Conservation (phyloP, 2,888 invertebrate species). For the Nymphalis urticae region DNA sequence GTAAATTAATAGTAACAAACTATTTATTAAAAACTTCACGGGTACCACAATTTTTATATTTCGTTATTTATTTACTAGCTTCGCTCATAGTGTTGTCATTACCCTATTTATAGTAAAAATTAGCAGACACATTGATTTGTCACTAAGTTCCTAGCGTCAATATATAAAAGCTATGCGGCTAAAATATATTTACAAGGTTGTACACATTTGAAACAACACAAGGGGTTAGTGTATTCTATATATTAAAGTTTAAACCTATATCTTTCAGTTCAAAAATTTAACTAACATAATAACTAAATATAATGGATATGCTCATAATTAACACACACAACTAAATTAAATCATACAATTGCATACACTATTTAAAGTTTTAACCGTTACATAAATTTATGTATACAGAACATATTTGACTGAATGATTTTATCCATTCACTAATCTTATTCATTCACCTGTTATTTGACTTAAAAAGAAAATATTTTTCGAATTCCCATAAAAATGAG, state of each 20-base stretch:
- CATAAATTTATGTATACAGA: background rate
- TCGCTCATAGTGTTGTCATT: conserved; percentile 22
- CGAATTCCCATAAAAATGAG: conserved; percentile 48
- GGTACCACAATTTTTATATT: conserved; percentile 4
- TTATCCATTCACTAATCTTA: background rate
- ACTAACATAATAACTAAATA: conserved; percentile 43
- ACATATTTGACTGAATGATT: background rate
- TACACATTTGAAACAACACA: conserved; percentile 46
- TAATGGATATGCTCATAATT: conserved; percentile 35
- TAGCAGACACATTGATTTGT: conserved; percentile 51
- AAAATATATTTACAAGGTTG: conserved; percentile 70
- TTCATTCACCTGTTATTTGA: background rate
- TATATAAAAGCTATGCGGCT: conserved; percentile 64
- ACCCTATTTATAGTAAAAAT: conserved; percentile 37
- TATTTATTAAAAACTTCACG: conserved; percentile 3
- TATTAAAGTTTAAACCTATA: conserved; percentile 49
- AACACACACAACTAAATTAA: conserved; percentile 27
- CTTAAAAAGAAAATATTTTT: background rate
- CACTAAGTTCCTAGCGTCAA: conserved; percentile 50
- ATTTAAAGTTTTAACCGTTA: background rate
- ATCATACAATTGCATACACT: conserved; percentile 3
- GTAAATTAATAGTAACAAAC: background rate
- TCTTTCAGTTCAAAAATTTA: conserved; percentile 50
- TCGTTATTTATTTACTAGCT: conserved; percentile 8
- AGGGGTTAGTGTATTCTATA: conserved; percentile 37